phyloP scores from a whole-genome alignment of 2,797 vertebrate genomes.

The Geotrypetes seraphini region DNA sequence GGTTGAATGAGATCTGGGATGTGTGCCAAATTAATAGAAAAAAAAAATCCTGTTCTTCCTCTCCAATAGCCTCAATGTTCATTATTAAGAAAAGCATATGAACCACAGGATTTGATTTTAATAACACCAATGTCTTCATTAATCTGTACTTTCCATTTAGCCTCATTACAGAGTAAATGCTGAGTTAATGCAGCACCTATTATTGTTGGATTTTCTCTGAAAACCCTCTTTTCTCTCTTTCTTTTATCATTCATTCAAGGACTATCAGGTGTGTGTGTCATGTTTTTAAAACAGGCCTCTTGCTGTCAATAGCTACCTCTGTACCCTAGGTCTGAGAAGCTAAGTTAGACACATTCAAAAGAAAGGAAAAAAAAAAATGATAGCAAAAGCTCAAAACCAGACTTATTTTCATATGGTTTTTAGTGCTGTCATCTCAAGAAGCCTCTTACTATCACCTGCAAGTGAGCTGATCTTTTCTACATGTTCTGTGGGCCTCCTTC shows the following conservation, averaged over 20 bases:
- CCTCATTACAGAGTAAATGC: slow-evolving; percentile 65
- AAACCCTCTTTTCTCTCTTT: slow-evolving; percentile 46
- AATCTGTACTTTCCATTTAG: slow-evolving; percentile 65
- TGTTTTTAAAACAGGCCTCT: slow-evolving; percentile 47
- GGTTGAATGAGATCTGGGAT: slow-evolving; percentile 94
- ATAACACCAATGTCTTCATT: slow-evolving; percentile 87
- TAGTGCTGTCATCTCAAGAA: slow-evolving; percentile 44
- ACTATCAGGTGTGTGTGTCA: slow-evolving; percentile 66
- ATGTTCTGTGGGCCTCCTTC: slow-evolving; percentile 44
- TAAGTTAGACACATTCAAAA: not conserved
- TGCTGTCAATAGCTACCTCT: slow-evolving; percentile 47
- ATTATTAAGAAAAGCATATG: slow-evolving; percentile 82
- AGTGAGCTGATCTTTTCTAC: slow-evolving; percentile 62
- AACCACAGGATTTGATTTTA: slow-evolving; percentile 86
- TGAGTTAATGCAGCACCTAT: slow-evolving; percentile 58
- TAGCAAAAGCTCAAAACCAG: slow-evolving; percentile 17
- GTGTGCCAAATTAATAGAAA: slow-evolving; percentile 88
- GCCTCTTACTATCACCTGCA: slow-evolving; percentile 59
- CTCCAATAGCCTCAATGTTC: slow-evolving; percentile 78
- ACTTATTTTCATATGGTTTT: slow-evolving; percentile 42
- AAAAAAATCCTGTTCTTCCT: slow-evolving; percentile 81
- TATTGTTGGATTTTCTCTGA: slow-evolving; percentile 56
- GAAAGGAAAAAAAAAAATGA: slow-evolving; percentile 13
- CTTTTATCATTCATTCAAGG: slow-evolving; percentile 55
- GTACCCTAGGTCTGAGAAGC: slow-evolving; percentile 24